Evolutionary conservation across 2,888 invertebrate genomes (phyloP), one percentile per base, ranked within the genome.

Genomic region (Coronaproctus castanopsis): DNA sequence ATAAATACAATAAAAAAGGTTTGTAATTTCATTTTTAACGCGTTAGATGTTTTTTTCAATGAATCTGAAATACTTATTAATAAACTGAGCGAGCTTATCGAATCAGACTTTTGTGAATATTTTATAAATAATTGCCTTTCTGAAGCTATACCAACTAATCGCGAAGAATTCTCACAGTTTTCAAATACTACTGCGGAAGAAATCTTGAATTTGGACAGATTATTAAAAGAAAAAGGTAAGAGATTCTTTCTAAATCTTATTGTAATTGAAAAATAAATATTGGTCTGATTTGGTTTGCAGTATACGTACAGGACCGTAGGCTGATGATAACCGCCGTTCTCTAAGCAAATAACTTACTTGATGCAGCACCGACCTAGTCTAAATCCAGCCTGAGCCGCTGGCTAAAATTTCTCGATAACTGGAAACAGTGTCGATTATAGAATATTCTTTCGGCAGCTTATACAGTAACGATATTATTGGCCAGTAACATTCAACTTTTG

Each of bases 141-240:
- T 55, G 76, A 80, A 63, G 83, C 86, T 0, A 81, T 90, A 67
- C 91, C 91, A 0, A 81, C 80, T 63, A 84, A 80, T 56, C 80
- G 80, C 64, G 79, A 79, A 58, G 86, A 85, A 24, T 24, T 55
- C 2, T 19, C 63, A 73, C 87, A 61, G 77, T 89, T 84, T 65
- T 73, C 75, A 2, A n/a, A n/a, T n/a, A 73, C 73, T 22, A 76
- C 87, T 1, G 79, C 82, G 21, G 71, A 76, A 2, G 79, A 80
- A 65, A 82, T 85, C 49, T 71, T 78, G 61, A 71, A 77, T 55
- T 82, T 59, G 19, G 55, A 59, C 56, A 36, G 52, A 8, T 55
- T 59, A 36, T 48, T 59, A 20, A 59, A 59, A 59, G 56, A 59
- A 21, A 56, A 56, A 21, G 59, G 59, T 59, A 36, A 55, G 2